Percentiles rank a stretch among this genome's conserved stretches.
phyloP scores from a whole-genome alignment of 2,888 invertebrate species.

The Meiosimyza decipiens region DNA sequence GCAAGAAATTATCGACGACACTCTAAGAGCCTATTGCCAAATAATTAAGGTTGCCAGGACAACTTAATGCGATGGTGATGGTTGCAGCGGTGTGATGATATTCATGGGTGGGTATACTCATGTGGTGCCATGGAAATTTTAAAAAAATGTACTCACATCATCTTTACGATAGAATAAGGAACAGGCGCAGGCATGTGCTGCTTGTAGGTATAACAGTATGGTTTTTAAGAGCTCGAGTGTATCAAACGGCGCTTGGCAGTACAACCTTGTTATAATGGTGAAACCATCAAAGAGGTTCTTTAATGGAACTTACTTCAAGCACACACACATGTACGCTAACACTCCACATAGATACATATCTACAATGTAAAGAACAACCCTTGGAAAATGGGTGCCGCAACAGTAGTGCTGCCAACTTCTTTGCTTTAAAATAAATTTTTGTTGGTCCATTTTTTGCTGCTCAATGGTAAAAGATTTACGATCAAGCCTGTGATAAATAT shows the following conservation, averaged over 20 bases:
- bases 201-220: background rate
- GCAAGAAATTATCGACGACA: conserved; percentile 27
- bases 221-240: background rate
- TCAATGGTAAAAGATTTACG: no score
- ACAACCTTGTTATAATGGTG: background rate
- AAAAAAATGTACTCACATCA: background rate
- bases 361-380: conserved; percentile 10
- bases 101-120: background rate
- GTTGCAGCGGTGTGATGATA: background rate
- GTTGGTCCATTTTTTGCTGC: no score
- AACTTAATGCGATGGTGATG: background rate
- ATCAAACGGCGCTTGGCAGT: background rate
- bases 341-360: conserved; percentile 9
- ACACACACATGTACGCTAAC: background rate
- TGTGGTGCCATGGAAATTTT: background rate
- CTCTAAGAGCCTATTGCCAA: conserved; percentile 10
- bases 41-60: conserved; percentile 1
- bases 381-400: background rate
- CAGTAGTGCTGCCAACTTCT: no score
- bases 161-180: background rate
- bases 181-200: background rate
- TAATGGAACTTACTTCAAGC: background rate
- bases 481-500: no score
- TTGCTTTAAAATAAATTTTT: no score
- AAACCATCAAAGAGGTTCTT: conserved; percentile 16